Base-by-base conservation (phyloP, 2,113 vertebrate species). In the Daboia siamensis region DNA sequence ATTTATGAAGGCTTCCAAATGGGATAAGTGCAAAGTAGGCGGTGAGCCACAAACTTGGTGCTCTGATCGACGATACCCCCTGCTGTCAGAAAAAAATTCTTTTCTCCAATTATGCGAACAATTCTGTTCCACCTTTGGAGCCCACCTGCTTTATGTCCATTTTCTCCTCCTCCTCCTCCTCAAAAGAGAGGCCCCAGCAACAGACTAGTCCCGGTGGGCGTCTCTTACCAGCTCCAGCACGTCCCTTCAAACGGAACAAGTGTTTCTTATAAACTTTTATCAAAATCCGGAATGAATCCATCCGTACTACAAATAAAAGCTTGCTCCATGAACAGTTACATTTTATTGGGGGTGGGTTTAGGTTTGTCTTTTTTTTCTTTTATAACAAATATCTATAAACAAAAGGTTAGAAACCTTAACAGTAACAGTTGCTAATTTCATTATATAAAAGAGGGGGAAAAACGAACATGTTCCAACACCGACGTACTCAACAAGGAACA, bases 331-430 rank as follows among this genome's bases (percentile, higher is more conserved):
- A 94, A 91, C 26, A 4, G 5, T n/a, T 46, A 20, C 52, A 69
- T 9, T 90, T 17, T 29, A 39, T 21, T 8, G 7, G 48, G 48
- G 48, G 48, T 23, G 23, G 24, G 9, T 54, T 24, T 54, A 69
- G 12, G n/a, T 51, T 51, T 51, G 10, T 23, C 57, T 33, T 39
- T 56, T 88, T 95, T n/a, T n/a, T n/a, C n/a, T 97, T 97, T 93
- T 96, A 97, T 7, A 97, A 91, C 96, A 98, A 97, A 97, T 98
- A 98, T 98, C 98, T 98, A 97, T 98, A 95, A 97, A 97, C 96
- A 97, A 96, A 96, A 94, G 88, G 54, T 95, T 95, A 91, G 95
- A 95, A 96, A 93, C 51, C 90, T 95, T 96, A 93, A 95, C 95
- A 96, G 95, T 96, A 98, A 98, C 74, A 29, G 46, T 94, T 92